Conservation (phyloP, 2,113 vertebrate species). For the Muscicapa adusta region DNA sequence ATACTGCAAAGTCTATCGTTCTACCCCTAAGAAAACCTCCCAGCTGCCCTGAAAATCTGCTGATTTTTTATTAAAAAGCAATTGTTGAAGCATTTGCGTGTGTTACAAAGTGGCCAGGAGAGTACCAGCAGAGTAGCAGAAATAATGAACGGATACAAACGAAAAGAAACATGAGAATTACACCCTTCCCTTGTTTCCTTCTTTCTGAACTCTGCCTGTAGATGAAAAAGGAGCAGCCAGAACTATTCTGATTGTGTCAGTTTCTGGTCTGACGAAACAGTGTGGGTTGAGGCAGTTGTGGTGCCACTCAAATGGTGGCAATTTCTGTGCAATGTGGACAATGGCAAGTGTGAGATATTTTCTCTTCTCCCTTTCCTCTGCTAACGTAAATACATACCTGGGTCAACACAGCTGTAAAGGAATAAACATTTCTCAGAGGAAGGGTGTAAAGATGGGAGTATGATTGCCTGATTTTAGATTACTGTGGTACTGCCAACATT, state of each 20-base stretch:
- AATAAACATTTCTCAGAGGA: neutral
- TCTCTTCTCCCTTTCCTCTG: neutral
- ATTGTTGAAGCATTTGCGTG: neutral
- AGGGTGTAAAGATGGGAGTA: neutral
- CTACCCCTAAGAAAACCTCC: neutral
- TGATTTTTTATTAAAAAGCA: neutral
- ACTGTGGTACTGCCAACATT: neutral
- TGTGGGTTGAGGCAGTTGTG: neutral
- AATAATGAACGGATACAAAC: rapidly evolving
- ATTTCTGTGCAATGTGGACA: neutral
- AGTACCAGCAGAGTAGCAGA: neutral
- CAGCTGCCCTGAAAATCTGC: neutral
- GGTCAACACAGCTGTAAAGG: neutral
- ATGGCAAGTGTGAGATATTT: neutral
- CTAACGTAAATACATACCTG: neutral
- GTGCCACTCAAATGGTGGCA: neutral
- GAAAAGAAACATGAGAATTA: neutral
- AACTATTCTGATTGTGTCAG: neutral
- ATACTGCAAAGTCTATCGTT: neutral
- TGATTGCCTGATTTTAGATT: neutral
- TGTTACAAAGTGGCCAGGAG: neutral
- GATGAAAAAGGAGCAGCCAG: neutral
- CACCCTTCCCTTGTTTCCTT: neutral
- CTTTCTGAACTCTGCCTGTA: neutral
- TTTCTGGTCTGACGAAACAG: neutral